Conservation (phyloP, 2,113 vertebrate species). For the Urocynchramus pylzowi region DNA sequence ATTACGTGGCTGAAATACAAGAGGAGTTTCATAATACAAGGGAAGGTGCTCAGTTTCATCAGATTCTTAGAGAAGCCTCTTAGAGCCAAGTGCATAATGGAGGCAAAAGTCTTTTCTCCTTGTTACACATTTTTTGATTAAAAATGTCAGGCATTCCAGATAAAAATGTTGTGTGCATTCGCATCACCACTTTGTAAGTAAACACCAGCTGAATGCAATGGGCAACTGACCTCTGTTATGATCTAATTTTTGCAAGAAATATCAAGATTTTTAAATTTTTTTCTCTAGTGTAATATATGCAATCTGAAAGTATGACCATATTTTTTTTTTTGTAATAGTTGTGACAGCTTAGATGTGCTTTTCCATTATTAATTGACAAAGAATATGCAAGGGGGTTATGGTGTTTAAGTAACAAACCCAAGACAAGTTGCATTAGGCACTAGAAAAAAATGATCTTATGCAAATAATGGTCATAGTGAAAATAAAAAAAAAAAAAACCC, state of each 20-base stretch:
- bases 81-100: neutral
- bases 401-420: neutral
- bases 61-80: neutral
- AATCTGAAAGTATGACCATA: neutral
- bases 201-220: neutral
- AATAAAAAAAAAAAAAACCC: neutral
- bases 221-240: neutral
- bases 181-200: neutral
- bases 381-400: neutral
- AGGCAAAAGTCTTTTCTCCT: neutral
- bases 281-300: neutral
- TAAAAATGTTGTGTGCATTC: neutral
- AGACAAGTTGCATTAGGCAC: neutral
- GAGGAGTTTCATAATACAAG: neutral
- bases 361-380: neutral
- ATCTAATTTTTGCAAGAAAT: neutral
- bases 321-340: neutral
- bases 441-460: neutral
- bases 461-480: neutral
- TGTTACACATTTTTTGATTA: neutral
- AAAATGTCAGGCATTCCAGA: neutral
- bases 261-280: rapidly evolving
- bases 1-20: neutral
- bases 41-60: neutral
- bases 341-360: neutral